A percentile compares a stretch with the other conserved stretches of the same genome.
Conservation (phyloP, 2,888 invertebrate genomes). For the Eilema depressum region DNA sequence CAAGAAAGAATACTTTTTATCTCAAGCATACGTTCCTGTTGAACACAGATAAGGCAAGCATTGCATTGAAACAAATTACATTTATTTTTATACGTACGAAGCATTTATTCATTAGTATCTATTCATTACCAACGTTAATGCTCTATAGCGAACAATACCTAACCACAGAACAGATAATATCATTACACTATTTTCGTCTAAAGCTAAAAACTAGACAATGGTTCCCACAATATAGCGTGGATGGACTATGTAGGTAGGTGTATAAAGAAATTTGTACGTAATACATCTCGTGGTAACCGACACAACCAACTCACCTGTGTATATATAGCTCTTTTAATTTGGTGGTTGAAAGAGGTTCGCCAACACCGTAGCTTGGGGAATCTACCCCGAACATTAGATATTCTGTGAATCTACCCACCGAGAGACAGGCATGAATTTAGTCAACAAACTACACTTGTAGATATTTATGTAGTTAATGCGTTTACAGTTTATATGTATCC, state of each 20-base stretch:
- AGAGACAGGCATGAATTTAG: conserved; percentile 47
- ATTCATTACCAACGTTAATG: too few relatives aligned
- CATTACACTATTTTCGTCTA: background rate
- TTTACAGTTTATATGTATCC: conserved; percentile 19
- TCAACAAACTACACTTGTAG: conserved; percentile 37
- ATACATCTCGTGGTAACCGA: conserved; percentile 38
- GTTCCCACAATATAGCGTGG: conserved; percentile 17
- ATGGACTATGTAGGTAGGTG: conserved; percentile 11
- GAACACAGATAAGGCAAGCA: background rate
- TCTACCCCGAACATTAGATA: conserved; percentile 48
- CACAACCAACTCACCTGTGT: conserved; percentile 26
- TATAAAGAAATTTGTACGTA: conserved; percentile 19
- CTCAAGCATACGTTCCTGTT: background rate
- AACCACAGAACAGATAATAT: too few relatives aligned
- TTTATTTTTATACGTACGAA: too few relatives aligned
- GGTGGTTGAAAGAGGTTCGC: conserved; percentile 54
- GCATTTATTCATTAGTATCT: too few relatives aligned
- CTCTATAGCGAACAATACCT: background rate
- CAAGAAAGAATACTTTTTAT: background rate
- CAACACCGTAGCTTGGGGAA: conserved; percentile 52
- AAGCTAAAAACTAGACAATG: conserved; percentile 11
- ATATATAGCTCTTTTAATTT: conserved; percentile 51
- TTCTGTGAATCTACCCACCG: conserved; percentile 47
- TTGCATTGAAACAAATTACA: background rate
- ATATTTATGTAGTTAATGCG: conserved; percentile 32